Base-by-base conservation (phyloP, 1,140 invertebrate genomes). In the Atta cephalotes region DNA sequence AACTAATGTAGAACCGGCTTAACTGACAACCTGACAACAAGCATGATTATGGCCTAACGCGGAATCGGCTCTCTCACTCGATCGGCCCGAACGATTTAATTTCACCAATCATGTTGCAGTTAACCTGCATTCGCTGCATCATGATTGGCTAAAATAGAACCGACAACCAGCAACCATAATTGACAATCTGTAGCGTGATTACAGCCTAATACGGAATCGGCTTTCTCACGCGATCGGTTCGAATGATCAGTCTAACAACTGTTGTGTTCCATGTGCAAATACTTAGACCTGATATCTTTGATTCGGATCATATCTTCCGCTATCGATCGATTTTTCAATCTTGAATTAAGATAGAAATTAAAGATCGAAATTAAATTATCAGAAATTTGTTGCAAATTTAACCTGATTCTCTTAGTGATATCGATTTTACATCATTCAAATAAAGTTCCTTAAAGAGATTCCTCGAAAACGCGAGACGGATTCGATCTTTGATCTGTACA, bases 401-500 rank as follows among this genome's bases (percentile, higher is more conserved):
- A 53, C 28, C 21, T 14, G 4, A 35, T 10, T 12, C n/a, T 3
- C 74, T 45, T 12, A 10, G 1, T 18, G 18, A 12, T n/a, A 3
- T 21, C 53, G 25, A 16, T 25, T 25, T 35, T 1, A 39, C n/a
- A 39, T n/a, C 2, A 25, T 18, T 39, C 31, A 25, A 10, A 7
- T 25, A 14, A 18, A 4, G 31, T 60, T 35, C 21, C n/a, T 76
- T 18, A 14, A 16, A 45, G 16, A 72, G 14, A 77, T 60, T 25
- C 53, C n/a, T 12, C 4, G 56, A 39, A 12, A 7, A 21, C 16
- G 49, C 49, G 49, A n/a, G 25, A 35, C 14, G 49, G 2, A 18
- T 53, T 53, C 45, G 70, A 72, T 72, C 21, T 72, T 72, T 72
- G 45, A 72, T 53, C 70, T 53, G 51, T 72, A 51, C 51, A 72